Evolutionary conservation across 2,888 invertebrate species (phyloP), one percentile per base, ranked within the genome.

Genomic region (Meghimatium bilineatum): DNA sequence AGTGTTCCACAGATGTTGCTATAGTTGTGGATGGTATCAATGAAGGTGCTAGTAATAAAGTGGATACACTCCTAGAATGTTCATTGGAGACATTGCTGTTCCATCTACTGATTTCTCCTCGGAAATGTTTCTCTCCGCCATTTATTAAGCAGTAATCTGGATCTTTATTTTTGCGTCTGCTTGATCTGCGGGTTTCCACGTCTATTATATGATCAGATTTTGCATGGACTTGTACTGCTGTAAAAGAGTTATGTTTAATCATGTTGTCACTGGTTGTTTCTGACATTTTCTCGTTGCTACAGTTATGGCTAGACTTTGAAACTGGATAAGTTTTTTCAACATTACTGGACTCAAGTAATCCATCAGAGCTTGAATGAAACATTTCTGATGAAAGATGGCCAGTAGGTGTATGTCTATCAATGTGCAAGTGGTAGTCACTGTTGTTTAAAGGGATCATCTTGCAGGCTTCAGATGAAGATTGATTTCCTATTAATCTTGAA

Each of bases 101-200:
- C 1, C 38, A 10, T n/a, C 60, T 56, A 38, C 10, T 34, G 29
- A 23, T 69, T 36, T 36, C 29, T 29, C 52, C 44, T 23, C 79
- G 72, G 26, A 83, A 63, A 32, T 52, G 71, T 38, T 83, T 83
- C 29, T 79, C 79, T 20, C 67, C 79, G 0, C 79, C 79, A 49
- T 83, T 83, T 29, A 83, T 83, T 12, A 83, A 66, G 38, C 79
- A 83, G 29, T 83, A 79, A 23, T 83, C 83, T 34, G 79, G 79
- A n/a, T 79, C 83, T 72, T 66, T 44, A 29, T 72, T 79, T 44
- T 74, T 78, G 74, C 52, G 36, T 12, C 79, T 60, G 36, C 74
- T 63, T 17, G 79, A 74, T 17, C 79, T 17, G 0, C 66, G 38
- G 1, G 83, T 78, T 69, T 78, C 83, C 12, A 71, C 77, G 56